These are phyloP conservation scores for Coracias cyanogaster DNA, from an alignment of 2,797 vertebrate species.

Conservation along the genomic window DNA sequence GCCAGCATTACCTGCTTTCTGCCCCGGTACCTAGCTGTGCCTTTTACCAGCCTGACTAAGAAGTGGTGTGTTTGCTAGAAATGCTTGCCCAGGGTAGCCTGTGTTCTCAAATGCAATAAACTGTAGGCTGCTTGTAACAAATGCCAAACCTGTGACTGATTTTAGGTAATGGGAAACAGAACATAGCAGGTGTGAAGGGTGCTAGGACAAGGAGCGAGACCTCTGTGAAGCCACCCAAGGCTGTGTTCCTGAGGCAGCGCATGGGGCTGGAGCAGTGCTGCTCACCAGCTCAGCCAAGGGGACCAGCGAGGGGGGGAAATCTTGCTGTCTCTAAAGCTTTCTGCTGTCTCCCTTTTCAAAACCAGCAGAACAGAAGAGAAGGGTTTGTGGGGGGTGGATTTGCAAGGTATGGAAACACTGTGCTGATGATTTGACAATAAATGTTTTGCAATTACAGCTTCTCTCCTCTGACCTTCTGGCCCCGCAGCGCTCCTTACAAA, in stretches of 20 bases:
- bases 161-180: neutral
- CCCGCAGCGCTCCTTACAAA: neutral
- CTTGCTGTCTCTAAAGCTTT: neutral
- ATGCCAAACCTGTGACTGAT: neutral
- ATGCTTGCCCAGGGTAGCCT: neutral
- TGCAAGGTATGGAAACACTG: neutral
- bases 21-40: neutral
- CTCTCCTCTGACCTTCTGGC: neutral
- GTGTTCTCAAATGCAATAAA: neutral
- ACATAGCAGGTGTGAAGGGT: neutral
- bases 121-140: neutral
- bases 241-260: fast-evolving
- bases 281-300: neutral
- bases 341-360: neutral
- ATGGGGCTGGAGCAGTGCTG: neutral
- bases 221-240: fast-evolving
- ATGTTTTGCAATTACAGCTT: conserved; percentile 6
- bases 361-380: neutral
- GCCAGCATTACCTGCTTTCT: neutral
- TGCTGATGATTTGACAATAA: neutral
- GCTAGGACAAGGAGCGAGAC: fast-evolving
- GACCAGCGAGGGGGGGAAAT: neutral
- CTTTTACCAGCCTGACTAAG: neutral
- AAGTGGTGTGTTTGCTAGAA: neutral
- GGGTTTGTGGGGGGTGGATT: neutral